phyloP scores from a whole-genome alignment of 1,140 invertebrate genomes.

The Campoletis sonorensis region DNA sequence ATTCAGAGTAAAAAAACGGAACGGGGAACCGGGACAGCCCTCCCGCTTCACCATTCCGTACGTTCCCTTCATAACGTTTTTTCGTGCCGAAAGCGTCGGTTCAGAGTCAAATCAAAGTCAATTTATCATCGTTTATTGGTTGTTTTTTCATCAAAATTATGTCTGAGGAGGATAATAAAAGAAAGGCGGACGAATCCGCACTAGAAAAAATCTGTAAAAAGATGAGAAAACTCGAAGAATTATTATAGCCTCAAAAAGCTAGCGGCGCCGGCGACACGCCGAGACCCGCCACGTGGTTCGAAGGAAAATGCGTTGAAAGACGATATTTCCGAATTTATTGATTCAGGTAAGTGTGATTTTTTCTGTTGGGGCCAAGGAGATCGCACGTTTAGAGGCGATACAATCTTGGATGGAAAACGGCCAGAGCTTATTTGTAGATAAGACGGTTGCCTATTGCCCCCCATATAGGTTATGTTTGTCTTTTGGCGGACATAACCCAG shows the following conservation, averaged over 20 bases:
- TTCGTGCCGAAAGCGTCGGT: not conserved
- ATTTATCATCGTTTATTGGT: not conserved
- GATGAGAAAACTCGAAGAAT: not conserved
- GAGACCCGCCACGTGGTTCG: not conserved
- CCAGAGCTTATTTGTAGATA: slow-evolving; percentile 26
- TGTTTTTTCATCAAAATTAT: not conserved
- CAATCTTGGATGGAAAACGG: not conserved
- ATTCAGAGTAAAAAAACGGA: not conserved
- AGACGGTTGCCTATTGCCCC: slow-evolving; percentile 3
- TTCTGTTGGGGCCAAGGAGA: slow-evolving; percentile 9
- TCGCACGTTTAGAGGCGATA: slow-evolving; percentile 30
- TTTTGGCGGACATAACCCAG: not conserved
- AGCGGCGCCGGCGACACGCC: not conserved
- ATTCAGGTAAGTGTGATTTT: slow-evolving; percentile 5
- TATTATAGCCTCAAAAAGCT: slow-evolving; percentile 27
- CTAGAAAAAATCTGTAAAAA: slow-evolving; percentile 22
- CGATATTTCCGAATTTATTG: not conserved
- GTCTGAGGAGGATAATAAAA: slow-evolving; percentile 18
- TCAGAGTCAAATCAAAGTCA: not conserved
- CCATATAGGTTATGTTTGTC: not conserved
- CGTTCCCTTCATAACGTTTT: slow-evolving; percentile 11
- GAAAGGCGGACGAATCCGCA: slow-evolving; percentile 23
- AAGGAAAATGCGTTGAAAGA: not conserved
- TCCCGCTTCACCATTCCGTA: slow-evolving; percentile 13
- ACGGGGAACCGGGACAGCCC: slow-evolving; percentile 8